These are phyloP conservation scores for Esox lucius DNA, from an alignment of 2,797 vertebrate genomes.

Conservation along the genomic window DNA sequence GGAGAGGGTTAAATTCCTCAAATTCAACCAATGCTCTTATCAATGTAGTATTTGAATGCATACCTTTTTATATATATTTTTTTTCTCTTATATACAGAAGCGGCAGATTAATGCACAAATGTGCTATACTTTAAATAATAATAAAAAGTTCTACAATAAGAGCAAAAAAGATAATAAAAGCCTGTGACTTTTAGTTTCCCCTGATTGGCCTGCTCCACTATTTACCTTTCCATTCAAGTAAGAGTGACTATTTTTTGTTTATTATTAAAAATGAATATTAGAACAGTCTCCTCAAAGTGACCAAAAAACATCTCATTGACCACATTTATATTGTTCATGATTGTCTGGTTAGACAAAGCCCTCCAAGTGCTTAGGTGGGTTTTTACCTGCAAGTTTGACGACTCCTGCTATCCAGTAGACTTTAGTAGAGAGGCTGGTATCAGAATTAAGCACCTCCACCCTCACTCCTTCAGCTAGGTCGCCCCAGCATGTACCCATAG, in stretches of 20 bases:
- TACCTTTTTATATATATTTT: too few relatives aligned
- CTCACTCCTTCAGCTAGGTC: constrained; percentile 90
- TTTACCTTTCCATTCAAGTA: not conserved
- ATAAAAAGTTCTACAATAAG: too few relatives aligned
- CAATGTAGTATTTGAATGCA: too few relatives aligned
- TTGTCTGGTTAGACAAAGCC: not conserved
- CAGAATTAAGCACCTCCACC: constrained; percentile 91
- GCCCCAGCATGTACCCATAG: constrained; percentile 92
- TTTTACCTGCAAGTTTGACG: constrained; percentile 90
- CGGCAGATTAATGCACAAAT: too few relatives aligned
- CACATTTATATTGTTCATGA: not conserved
- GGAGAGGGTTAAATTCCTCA: too few relatives aligned
- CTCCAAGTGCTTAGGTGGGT: not conserved
- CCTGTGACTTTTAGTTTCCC: too few relatives aligned
- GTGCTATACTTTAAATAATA: too few relatives aligned
- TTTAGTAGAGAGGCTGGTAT: constrained; percentile 89
- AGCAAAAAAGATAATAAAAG: too few relatives aligned
- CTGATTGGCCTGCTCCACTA: too few relatives aligned
- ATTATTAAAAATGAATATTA: not conserved
- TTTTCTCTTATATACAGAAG: too few relatives aligned
- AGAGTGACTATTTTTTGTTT: not conserved
- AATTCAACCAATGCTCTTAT: too few relatives aligned
- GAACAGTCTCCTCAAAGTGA: not conserved
- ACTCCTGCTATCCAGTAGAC: constrained; percentile 98
- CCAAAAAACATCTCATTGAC: not conserved